Conservation (phyloP, 2,888 invertebrate genomes). For the Salpingus planirostris region DNA sequence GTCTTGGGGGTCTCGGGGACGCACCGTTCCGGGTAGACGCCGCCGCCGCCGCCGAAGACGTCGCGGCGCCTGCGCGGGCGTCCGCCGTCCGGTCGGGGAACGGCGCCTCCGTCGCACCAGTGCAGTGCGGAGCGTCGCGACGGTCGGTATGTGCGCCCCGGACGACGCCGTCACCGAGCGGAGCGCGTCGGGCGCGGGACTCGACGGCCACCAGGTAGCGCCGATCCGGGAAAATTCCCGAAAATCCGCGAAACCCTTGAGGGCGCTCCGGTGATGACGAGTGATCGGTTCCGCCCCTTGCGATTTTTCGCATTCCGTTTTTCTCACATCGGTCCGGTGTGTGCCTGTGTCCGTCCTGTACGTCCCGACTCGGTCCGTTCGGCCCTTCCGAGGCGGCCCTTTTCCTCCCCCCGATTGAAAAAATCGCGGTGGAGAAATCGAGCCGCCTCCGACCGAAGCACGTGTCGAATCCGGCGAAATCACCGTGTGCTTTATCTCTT, state of each 20-base stretch:
- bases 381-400: conserved; percentile 17
- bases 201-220: conserved; percentile 26
- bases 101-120: conserved; percentile 38
- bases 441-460: too few relatives aligned
- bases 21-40: too few relatives aligned
- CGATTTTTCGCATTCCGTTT: too few relatives aligned
- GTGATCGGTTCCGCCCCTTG: conserved; percentile 5
- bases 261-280: conserved; percentile 1
- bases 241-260: conserved; percentile 1
- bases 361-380: conserved; percentile 17
- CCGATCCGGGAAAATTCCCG: conserved; percentile 2
- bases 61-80: conserved; percentile 18
- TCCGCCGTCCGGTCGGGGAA: conserved; percentile 19
- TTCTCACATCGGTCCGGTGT: conserved; percentile 4
- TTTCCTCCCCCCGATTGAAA: too few relatives aligned
- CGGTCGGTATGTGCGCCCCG: conserved; percentile 33
- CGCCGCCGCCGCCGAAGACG: too few relatives aligned
- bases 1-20: too few relatives aligned
- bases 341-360: conserved; percentile 16
- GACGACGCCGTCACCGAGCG: conserved; percentile 23
- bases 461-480: too few relatives aligned
- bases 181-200: conserved; percentile 33
- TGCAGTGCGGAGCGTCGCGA: conserved; percentile 37
- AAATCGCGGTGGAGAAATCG: too few relatives aligned
- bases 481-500: too few relatives aligned